These are phyloP conservation scores for Lepidothrix coronata DNA, from an alignment of 2,113 vertebrate species.

Conservation along the genomic window DNA sequence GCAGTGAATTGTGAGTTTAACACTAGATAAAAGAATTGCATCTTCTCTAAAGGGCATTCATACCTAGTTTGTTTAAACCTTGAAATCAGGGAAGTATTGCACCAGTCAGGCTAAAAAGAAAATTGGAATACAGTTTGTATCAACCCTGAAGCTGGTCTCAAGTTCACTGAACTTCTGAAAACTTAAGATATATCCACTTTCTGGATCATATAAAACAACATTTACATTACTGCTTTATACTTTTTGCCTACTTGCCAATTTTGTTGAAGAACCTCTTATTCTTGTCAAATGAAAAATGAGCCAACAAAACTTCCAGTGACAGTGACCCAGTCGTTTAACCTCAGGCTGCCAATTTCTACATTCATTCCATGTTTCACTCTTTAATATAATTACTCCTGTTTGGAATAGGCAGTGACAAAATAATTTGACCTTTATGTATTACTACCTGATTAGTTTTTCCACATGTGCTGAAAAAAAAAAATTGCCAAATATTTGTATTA, in stretches of 20 bases:
- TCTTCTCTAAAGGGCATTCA: neutral
- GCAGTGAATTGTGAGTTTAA: neutral
- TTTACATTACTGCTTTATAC: neutral
- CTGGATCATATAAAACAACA: neutral
- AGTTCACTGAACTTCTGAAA: neutral
- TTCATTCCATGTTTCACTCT: constrained; percentile 13
- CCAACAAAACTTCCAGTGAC: neutral
- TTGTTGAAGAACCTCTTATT: neutral
- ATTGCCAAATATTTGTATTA: neutral
- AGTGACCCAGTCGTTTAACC: constrained; percentile 44
- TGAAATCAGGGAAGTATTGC: neutral
- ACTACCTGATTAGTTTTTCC: constrained; percentile 26
- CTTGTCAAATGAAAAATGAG: neutral
- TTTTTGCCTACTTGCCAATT: neutral
- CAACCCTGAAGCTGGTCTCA: neutral
- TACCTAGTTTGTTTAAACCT: neutral
- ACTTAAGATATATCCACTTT: neutral
- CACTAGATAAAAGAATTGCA: neutral
- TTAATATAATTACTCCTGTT: constrained; percentile 49
- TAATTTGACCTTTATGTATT: constrained; percentile 57
- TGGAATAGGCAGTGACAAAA: constrained; percentile 59
- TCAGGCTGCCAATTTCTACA: constrained; percentile 2
- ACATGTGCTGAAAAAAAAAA: constrained; percentile 36
- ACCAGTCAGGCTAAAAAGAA: neutral
- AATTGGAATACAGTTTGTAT: neutral